A percentile compares a stretch with the other conserved stretches of the same genome.
Evolutionary conservation across 1,140 invertebrate genomes (phyloP).

Genomic region (Venustaconcha ellipsiformis): DNA sequence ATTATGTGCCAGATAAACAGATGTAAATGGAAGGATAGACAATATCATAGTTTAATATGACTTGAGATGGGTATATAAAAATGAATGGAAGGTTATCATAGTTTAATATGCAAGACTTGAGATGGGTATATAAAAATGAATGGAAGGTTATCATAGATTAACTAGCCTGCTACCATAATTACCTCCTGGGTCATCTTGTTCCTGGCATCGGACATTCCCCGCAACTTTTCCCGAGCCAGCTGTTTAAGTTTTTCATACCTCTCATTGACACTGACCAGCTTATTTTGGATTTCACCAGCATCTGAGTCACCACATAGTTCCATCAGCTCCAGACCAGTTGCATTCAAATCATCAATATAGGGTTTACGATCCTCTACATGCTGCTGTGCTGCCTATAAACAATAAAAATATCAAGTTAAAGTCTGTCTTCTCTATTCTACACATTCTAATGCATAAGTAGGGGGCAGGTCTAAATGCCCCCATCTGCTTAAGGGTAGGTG

Average conservation of each 20-base stretch:
- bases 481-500: too few species aligned
- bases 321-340: slow-evolving; percentile 91
- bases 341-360: slow-evolving; percentile 95
- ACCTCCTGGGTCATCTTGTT: slow-evolving; percentile 75
- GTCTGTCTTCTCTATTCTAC: slow-evolving; percentile 1
- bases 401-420: neutral
- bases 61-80: too few species aligned
- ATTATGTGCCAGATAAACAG: too few species aligned
- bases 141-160: too few species aligned
- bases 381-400: slow-evolving; percentile 74
- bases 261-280: slow-evolving; percentile 88
- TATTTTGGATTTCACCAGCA: slow-evolving; percentile 87
- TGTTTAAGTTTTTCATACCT: slow-evolving; percentile 87
- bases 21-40: too few species aligned
- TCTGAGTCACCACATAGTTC: slow-evolving; percentile 93
- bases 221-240: slow-evolving; percentile 84
- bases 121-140: too few species aligned
- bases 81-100: too few species aligned
- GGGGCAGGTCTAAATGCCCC: too few species aligned
- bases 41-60: too few species aligned
- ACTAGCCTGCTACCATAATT: neutral
- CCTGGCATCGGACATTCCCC: slow-evolving; percentile 85
- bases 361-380: slow-evolving; percentile 95
- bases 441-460: neutral
- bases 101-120: too few species aligned